Conservation (phyloP, 1,140 invertebrate genomes). For the Formica exsecta region DNA sequence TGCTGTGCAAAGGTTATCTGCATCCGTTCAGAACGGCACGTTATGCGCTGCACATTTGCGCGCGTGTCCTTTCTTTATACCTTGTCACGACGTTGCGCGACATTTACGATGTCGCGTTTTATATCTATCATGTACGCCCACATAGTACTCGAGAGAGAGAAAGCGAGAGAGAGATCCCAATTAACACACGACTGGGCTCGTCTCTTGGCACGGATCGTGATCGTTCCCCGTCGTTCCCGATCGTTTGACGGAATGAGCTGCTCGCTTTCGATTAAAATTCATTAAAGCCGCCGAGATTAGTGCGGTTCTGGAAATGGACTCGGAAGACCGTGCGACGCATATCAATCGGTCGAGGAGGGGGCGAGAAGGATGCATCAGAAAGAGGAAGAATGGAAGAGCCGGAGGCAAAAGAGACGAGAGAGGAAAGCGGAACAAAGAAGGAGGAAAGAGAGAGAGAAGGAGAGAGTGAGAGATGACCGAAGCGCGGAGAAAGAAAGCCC, state of each 20-base stretch:
- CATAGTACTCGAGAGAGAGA: conserved; percentile 2
- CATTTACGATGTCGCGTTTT: conserved; percentile 66
- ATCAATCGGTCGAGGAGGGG: conserved; percentile 74
- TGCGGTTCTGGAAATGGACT: conserved; percentile 78
- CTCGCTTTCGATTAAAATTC: conserved; percentile 77
- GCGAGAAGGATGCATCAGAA: conserved; percentile 26
- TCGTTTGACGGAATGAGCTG: conserved; percentile 55
- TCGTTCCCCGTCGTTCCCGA: conserved; percentile 45
- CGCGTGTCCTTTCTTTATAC: conserved; percentile 19
- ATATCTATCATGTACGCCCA: conserved; percentile 48
- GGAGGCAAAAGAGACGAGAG: not conserved
- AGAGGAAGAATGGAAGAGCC: not conserved
- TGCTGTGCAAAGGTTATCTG: conserved; percentile 4
- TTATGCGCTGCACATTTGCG: conserved; percentile 26
- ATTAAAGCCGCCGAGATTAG: conserved; percentile 77
- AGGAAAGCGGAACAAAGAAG: conserved; percentile 17
- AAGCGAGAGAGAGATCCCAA: conserved; percentile 45
- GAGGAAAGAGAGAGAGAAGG: conserved; percentile 25
- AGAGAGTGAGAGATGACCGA: conserved; percentile 15
- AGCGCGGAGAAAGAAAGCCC: conserved; percentile 56
- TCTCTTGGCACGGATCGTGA: conserved; percentile 51
- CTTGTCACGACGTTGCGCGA: conserved; percentile 52
- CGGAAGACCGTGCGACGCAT: conserved; percentile 76
- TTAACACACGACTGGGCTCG: conserved; percentile 57
- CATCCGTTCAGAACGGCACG: conserved; percentile 13